Percentiles rank a stretch among this genome's conserved stretches.
phyloP scores from a whole-genome alignment of 1,140 invertebrate genomes.

The Harpegnathos saltator region DNA sequence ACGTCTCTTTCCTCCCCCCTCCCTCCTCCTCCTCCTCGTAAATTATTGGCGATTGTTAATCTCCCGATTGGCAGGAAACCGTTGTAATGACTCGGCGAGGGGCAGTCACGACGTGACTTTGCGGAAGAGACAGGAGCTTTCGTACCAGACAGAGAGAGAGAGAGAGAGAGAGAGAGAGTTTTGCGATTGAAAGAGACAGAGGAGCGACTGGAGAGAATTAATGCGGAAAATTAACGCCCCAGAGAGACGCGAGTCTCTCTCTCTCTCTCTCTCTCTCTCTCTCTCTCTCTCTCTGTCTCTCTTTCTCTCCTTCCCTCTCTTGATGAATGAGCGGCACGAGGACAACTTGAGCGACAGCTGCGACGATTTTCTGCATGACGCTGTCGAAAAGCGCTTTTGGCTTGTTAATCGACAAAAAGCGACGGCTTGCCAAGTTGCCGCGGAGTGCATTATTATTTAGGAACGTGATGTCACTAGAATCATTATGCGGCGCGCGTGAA shows the following conservation, averaged over 20 bases:
- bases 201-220: no score
- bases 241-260: no score
- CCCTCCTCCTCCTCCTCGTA: no score
- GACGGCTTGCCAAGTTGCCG: slow-evolving; percentile 62
- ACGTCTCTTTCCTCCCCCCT: neutral
- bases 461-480: slow-evolving; percentile 72
- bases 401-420: slow-evolving; percentile 61
- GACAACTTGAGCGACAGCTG: slow-evolving; percentile 19
- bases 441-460: slow-evolving; percentile 72
- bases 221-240: no score
- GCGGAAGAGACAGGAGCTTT: no score
- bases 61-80: neutral
- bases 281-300: no score
- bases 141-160: no score
- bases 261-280: no score
- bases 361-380: slow-evolving; percentile 11
- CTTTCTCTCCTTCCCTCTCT: no score
- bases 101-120: neutral
- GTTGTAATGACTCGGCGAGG: neutral
- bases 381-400: slow-evolving; percentile 35
- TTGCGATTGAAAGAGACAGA: no score
- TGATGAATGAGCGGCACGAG: slow-evolving; percentile 21
- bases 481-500: slow-evolving; percentile 50
- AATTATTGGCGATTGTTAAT: no score
- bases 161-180: neutral